phyloP scores from a whole-genome alignment of 2,888 invertebrate species.

The Elysia crispata region DNA sequence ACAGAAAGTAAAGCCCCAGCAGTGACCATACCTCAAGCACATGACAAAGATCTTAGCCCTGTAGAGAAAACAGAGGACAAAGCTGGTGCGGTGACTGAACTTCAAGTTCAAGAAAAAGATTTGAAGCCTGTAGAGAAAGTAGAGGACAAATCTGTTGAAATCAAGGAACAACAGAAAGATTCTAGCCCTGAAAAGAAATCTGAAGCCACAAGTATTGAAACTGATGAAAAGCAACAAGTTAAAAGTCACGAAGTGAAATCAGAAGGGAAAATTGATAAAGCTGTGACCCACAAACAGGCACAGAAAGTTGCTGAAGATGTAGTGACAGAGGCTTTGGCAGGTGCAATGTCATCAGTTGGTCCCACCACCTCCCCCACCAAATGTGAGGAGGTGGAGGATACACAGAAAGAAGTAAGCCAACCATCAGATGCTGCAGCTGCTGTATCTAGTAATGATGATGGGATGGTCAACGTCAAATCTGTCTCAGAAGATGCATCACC shows the following conservation, averaged over 20 bases:
- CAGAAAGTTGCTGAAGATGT: conserved; percentile 40
- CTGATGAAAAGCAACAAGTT: background rate
- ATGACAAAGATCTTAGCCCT: no score
- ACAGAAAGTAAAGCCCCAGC: no score
- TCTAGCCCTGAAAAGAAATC: background rate
- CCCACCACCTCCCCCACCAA: background rate
- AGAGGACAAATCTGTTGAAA: conserved; percentile 17
- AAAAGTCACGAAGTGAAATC: background rate
- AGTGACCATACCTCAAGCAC: no score
- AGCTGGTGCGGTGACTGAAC: background rate
- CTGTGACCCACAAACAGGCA: background rate
- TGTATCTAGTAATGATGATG: no score
- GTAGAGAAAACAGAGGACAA: conserved; percentile 14
- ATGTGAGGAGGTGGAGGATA: background rate
- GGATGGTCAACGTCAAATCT: no score
- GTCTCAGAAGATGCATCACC: no score
- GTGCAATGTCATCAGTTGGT: conserved; percentile 14
- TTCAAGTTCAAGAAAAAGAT: background rate
- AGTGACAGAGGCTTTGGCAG: conserved; percentile 30
- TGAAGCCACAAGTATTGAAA: background rate
- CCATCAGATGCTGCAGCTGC: background rate
- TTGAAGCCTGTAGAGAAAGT: conserved; percentile 12
- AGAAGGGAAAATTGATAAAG: background rate
- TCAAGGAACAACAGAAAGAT: conserved; percentile 14
- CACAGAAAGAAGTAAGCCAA: background rate